These are phyloP conservation scores for Rhodophaea formosa DNA, from an alignment of 2,888 invertebrate genomes.

Conservation along the genomic window DNA sequence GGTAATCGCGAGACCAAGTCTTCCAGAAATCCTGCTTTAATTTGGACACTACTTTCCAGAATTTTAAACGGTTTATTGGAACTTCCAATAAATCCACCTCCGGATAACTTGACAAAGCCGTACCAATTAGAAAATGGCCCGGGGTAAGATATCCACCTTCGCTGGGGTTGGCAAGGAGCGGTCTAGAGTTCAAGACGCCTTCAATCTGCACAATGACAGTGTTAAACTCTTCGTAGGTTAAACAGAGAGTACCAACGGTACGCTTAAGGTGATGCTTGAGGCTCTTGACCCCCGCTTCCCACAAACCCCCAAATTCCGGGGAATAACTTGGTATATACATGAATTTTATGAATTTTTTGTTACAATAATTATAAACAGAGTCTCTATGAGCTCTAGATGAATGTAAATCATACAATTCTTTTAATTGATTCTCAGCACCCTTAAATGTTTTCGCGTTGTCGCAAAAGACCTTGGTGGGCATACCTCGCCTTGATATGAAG, in stretches of 20 bases:
- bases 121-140: conserved; percentile 27
- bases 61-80: conserved; percentile 23
- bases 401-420: neutral
- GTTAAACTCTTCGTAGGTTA: conserved; percentile 24
- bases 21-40: conserved; percentile 29
- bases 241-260: conserved; percentile 14
- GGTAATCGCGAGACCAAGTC: conserved; percentile 24
- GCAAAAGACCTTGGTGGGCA: neutral
- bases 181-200: conserved; percentile 22
- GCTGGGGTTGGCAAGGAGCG: conserved; percentile 17
- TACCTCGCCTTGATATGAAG: conserved; percentile 22
- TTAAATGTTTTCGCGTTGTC: neutral
- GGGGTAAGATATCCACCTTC: conserved; percentile 25
- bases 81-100: conserved; percentile 22
- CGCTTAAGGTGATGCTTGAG: conserved; percentile 21
- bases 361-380: conserved; percentile 18
- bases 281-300: conserved; percentile 25
- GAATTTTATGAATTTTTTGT: conserved; percentile 23
- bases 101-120: conserved; percentile 20
- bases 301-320: conserved; percentile 26
- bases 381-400: conserved; percentile 3
- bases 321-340: conserved; percentile 26
- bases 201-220: conserved; percentile 24
- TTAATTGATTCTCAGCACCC: neutral
- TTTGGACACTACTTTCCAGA: conserved; percentile 21